Base-by-base conservation (phyloP, 2,888 invertebrate genomes). In the Cantharis nigra region DNA sequence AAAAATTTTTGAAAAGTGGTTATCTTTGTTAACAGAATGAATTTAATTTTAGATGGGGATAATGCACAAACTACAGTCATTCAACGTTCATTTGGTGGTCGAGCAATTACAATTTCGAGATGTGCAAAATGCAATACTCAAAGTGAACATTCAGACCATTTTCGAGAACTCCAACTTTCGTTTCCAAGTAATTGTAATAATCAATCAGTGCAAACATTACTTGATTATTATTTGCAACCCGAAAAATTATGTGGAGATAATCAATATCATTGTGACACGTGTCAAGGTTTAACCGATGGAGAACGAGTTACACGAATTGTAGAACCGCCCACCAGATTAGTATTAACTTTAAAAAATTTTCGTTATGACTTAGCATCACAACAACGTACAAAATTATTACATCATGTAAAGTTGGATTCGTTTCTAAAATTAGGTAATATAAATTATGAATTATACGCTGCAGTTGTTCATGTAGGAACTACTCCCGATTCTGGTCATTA, bases 401-500 rank as follows among this genome's bases (percentile, higher is more conserved):
- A 94, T 79, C 84, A 85, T 23, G 88, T 89, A 11, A 83, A 87
- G 71, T 79, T 88, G 70, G 87, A 91, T 91, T 81, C 92, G 92
- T 81, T 90, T 89, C 81, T 92, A 91, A 87, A 92, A 92, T 84
- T 91, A 90, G 81, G 85, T 7, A 78, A 81, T 16, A 91, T 91
- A 76, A 89, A 90, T 16, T 97, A 96, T 87, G 90, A 91, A 62
- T 88, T 97, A 33, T 96, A 95, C 85, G 95, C 96, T 0, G 95
- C 96, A 0, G 94, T 97, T 0, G 94, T 97, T 0, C 97, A 97
- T 87, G 93, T 93, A 0, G 97, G 97, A 2, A 92, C 92, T 20
- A 94, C 94, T 71, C 93, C 96, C 80, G 95, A 97, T 85, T 94
- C 95, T 0, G 97, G 97, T 0, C 97, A 97, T 86, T 97, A 97